These are phyloP conservation scores for Eolophus roseicapilla DNA, from an alignment of 2,113 vertebrate species.

Conservation along the genomic window DNA sequence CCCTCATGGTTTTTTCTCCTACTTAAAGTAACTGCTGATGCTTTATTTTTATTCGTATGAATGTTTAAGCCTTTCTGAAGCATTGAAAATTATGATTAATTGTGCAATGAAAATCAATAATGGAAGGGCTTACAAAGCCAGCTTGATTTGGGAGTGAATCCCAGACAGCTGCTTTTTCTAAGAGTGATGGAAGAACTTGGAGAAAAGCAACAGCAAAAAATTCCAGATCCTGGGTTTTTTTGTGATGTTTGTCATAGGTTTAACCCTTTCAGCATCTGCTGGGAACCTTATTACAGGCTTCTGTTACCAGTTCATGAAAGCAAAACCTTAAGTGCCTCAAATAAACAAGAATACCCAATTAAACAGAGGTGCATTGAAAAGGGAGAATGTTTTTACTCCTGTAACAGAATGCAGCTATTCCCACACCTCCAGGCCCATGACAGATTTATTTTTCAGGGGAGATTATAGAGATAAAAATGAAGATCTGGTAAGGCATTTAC, in stretches of 20 bases:
- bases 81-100: constrained; percentile 62
- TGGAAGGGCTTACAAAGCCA: constrained; percentile 52
- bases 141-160: constrained; percentile 30
- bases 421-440: rapidly evolving
- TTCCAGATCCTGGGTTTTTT: background rate
- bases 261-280: background rate
- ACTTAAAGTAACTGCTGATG: constrained; percentile 43
- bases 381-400: background rate
- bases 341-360: background rate
- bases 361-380: background rate
- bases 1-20: background rate
- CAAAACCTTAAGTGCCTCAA: background rate
- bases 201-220: constrained; percentile 3
- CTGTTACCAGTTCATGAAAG: background rate
- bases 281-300: background rate
- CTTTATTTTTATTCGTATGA: constrained; percentile 40
- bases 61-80: constrained; percentile 35
- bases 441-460: background rate
- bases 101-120: constrained; percentile 54
- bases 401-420: background rate
- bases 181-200: background rate
- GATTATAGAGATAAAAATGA: background rate
- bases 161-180: constrained; percentile 44
- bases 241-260: background rate
- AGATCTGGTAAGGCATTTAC: background rate